Evolutionary conservation across 2,888 invertebrate species (phyloP), one percentile per base, ranked within the genome.

Genomic region (Cephus sareptanus): DNA sequence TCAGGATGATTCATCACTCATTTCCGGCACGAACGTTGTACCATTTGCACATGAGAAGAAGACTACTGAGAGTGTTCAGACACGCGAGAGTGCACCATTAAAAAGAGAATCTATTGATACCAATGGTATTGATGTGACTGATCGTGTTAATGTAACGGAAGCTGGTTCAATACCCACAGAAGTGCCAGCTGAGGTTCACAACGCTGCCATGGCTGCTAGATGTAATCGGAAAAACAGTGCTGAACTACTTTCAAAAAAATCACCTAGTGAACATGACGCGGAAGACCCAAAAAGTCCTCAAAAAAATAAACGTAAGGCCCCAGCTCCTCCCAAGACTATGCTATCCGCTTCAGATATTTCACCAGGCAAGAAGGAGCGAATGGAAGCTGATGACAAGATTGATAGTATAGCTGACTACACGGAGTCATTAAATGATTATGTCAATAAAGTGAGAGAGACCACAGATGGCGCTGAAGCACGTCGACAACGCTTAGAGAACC

Each of bases 141-240:
- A 90, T 68, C 84, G 80, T 35, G 78, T 78, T 1, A 82, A 88
- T 71, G 73, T 76, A 69, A 93, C 93, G 79, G 91, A 92, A 69
- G 88, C 86, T 76, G 93, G 93, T 82, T 85, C 94, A 1, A 94
- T 95, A 85, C 95, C 95, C 75, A 94, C 95, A 86, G 95, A 96
- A 86, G 92, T 96, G 82, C 95, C 96, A 4, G 94, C 94, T 79
- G 95, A 95, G 82, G 95, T 96, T 92, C 92, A 95, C 79, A 94
- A 95, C 76, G 96, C 96, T 0, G 96, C 95, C 1, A 94, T 94
- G 88, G 95, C 94, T 1, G 96, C 95, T 0, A 92, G 94, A 83
- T 94, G 93, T 78, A 95, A 96, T 83, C 92, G 96, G 75, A 95
- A 94, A 88, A 94, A 94, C 84, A 78, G 82, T 88, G 74, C 79